Conservation (phyloP, 2,797 vertebrate species). For the Schizothorax lantsangensis region DNA sequence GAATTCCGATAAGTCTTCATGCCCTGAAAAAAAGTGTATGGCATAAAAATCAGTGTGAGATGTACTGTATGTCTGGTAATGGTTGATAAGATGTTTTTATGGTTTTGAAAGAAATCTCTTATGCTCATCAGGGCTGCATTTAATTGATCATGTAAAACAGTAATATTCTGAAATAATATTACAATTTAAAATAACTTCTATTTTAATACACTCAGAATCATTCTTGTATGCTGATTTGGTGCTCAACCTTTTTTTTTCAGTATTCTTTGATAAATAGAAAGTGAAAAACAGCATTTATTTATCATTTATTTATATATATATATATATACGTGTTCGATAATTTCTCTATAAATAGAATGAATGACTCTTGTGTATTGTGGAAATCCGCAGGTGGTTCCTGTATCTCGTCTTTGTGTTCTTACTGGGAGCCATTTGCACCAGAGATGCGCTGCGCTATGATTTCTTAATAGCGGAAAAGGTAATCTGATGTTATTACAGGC, state of each 20-base stretch:
- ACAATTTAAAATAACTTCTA: background rate
- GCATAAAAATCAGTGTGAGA: background rate
- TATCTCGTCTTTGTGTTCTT: conserved; percentile 97
- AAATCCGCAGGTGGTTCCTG: conserved; percentile 94
- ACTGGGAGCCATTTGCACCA: conserved; percentile 92
- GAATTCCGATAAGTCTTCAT: background rate
- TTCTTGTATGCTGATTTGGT: background rate
- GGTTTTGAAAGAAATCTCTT: background rate
- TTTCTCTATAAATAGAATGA: conserved; percentile 39
- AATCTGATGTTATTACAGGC: conserved; percentile 61
- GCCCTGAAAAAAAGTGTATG: background rate
- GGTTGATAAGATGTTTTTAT: background rate
- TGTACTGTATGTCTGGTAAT: background rate
- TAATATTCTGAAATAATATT: background rate
- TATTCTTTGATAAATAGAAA: background rate
- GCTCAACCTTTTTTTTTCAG: background rate
- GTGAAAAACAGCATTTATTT: background rate
- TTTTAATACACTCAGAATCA: background rate
- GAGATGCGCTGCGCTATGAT: conserved; percentile 91
- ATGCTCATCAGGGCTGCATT: background rate
- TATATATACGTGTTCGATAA: background rate
- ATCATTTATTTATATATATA: too few species aligned
- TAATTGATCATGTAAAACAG: background rate
- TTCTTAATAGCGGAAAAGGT: conserved; percentile 99
- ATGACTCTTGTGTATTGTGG: conserved; percentile 60